A percentile compares a stretch with the other conserved stretches of the same genome.
Evolutionary conservation across 2,113 vertebrate genomes (phyloP).

Genomic region (Elephantulus edwardii): DNA sequence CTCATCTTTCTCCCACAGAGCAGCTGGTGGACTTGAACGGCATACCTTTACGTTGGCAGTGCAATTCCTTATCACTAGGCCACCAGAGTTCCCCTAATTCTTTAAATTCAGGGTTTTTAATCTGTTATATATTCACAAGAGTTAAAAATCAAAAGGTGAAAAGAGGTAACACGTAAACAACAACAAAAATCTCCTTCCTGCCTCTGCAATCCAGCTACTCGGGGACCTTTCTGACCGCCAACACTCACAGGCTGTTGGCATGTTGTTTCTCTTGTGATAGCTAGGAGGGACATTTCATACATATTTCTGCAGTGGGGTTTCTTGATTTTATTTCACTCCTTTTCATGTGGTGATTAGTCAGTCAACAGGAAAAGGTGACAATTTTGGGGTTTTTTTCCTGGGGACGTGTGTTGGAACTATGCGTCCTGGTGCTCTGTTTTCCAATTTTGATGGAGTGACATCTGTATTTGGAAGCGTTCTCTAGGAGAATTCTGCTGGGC

Average conservation of each 20-base stretch:
- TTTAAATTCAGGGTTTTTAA: conserved; percentile 38
- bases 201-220: neutral
- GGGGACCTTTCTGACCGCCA: neutral
- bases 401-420: neutral
- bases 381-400: neutral
- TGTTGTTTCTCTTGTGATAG: neutral
- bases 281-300: neutral
- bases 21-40: too few species aligned
- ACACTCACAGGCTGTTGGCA: neutral
- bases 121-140: neutral
- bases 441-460: neutral
- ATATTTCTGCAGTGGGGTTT: neutral
- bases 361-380: neutral
- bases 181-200: neutral
- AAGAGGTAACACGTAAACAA: too few species aligned
- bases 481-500: neutral
- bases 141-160: neutral
- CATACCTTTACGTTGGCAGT: too few species aligned
- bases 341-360: neutral
- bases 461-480: neutral
- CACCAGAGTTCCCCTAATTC: too few species aligned
- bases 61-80: too few species aligned
- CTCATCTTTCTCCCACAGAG: too few species aligned
- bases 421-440: neutral
- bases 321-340: neutral